Evolutionary conservation across 2,888 invertebrate species (phyloP).

Genomic region (Stratiomys singularior): DNA sequence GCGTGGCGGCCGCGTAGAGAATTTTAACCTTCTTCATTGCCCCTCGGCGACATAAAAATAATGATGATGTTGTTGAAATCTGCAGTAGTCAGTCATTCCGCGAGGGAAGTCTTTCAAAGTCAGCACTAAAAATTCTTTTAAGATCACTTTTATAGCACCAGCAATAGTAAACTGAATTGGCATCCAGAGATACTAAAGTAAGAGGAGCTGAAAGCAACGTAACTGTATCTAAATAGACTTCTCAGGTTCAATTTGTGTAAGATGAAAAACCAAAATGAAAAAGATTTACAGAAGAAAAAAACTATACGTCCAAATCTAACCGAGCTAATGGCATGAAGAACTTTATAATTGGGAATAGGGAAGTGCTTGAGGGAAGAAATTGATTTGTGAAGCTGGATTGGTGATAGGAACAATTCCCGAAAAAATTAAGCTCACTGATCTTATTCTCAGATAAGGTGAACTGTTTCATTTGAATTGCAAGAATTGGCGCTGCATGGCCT

Average conservation of each 20-base stretch:
- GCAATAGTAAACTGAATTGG: background rate
- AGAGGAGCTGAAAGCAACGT: background rate
- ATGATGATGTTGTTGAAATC: conserved; percentile 36
- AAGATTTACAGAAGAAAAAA: background rate
- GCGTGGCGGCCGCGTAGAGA: background rate
- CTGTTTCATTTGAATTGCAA: too few relatives aligned
- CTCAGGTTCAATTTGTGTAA: background rate
- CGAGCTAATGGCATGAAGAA: background rate
- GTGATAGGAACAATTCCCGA: too few relatives aligned
- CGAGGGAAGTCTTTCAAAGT: background rate
- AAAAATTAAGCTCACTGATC: too few relatives aligned
- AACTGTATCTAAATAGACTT: conserved; percentile 45
- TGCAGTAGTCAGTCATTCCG: conserved; percentile 35
- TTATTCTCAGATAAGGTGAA: too few relatives aligned
- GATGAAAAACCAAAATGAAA: background rate
- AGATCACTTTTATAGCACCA: conserved; percentile 40
- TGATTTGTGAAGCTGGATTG: too few relatives aligned
- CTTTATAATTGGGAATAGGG: background rate
- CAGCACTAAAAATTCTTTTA: conserved; percentile 35
- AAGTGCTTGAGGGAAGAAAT: too few relatives aligned
- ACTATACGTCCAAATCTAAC: background rate
- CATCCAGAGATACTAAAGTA: too few relatives aligned
- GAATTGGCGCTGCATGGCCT: too few relatives aligned
- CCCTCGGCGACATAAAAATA: conserved; percentile 39
- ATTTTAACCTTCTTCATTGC: conserved; percentile 29